phyloP scores from a whole-genome alignment of 2,797 vertebrate genomes.

The Lophius americanus region DNA sequence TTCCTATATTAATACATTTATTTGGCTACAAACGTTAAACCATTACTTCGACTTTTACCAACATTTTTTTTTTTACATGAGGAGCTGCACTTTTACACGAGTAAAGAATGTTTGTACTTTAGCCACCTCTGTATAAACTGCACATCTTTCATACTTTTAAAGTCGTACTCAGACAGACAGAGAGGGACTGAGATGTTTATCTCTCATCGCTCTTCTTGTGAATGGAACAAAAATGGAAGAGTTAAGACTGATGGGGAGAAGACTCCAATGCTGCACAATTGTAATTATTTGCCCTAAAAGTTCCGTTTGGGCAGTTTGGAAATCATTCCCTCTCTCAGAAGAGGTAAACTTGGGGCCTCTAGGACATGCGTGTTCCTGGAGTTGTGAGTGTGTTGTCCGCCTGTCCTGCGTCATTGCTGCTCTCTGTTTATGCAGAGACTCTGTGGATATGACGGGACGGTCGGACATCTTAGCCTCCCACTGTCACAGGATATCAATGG shows the following conservation, averaged over 20 bases:
- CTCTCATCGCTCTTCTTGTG: slow-evolving; percentile 40
- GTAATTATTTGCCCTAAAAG: slow-evolving; percentile 53
- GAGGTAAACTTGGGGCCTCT: not conserved
- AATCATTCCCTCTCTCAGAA: slow-evolving; percentile 11
- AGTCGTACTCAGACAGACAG: slow-evolving; percentile 16
- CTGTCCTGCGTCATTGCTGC: slow-evolving; percentile 53
- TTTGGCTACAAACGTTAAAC: no score
- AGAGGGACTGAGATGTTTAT: slow-evolving; percentile 45
- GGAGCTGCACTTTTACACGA: slow-evolving; percentile 1
- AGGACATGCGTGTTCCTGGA: slow-evolving; percentile 24
- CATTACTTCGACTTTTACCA: no score
- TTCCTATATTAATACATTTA: no score
- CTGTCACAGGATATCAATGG: slow-evolving; percentile 55
- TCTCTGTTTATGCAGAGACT: slow-evolving; percentile 62
- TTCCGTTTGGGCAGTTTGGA: slow-evolving; percentile 31
- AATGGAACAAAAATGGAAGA: slow-evolving; percentile 24
- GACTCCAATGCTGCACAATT: slow-evolving; percentile 28
- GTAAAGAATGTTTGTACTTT: no score
- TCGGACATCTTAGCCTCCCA: slow-evolving; percentile 49
- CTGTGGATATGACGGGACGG: slow-evolving; percentile 40
- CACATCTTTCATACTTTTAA: slow-evolving; percentile 8
- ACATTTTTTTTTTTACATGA: not conserved
- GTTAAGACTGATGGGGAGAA: slow-evolving; percentile 21
- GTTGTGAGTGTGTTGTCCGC: slow-evolving; percentile 44
- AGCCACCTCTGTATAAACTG: not conserved